phyloP scores from a whole-genome alignment of 2,113 vertebrate genomes.

The Saguinus midas region DNA sequence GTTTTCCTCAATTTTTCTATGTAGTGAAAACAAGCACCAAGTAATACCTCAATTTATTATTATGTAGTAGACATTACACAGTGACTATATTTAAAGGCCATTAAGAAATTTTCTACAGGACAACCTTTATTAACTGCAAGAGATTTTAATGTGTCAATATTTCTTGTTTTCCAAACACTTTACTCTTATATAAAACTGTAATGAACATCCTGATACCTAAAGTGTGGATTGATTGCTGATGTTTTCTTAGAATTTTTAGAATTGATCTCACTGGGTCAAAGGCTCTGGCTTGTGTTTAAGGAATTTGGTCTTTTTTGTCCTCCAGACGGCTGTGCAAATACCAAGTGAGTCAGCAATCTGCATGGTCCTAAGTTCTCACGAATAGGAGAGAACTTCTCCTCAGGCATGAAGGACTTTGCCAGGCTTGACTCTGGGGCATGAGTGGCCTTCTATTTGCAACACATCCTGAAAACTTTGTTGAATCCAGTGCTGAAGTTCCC shows the following conservation, averaged over 20 bases:
- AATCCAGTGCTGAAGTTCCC: not conserved
- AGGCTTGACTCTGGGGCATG: not conserved
- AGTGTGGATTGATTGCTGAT: not conserved
- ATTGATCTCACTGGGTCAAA: not conserved
- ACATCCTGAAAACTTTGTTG: not conserved
- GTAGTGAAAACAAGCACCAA: not conserved
- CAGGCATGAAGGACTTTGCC: not conserved
- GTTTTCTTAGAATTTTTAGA: constrained; percentile 15
- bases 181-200: not conserved
- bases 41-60: not conserved
- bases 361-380: not conserved
- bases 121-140: not conserved
- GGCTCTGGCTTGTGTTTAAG: not conserved
- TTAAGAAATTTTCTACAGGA: not conserved
- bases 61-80: not conserved
- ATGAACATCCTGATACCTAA: not conserved
- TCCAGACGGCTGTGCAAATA: not conserved
- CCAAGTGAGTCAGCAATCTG: not conserved
- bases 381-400: not conserved
- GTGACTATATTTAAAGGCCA: not conserved
- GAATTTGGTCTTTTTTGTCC: not conserved
- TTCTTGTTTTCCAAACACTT: not conserved
- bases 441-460: not conserved
- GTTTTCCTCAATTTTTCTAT: not conserved
- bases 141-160: not conserved